Base-by-base conservation (phyloP, 2,888 invertebrate species). In the Xestia sexstrigata region DNA sequence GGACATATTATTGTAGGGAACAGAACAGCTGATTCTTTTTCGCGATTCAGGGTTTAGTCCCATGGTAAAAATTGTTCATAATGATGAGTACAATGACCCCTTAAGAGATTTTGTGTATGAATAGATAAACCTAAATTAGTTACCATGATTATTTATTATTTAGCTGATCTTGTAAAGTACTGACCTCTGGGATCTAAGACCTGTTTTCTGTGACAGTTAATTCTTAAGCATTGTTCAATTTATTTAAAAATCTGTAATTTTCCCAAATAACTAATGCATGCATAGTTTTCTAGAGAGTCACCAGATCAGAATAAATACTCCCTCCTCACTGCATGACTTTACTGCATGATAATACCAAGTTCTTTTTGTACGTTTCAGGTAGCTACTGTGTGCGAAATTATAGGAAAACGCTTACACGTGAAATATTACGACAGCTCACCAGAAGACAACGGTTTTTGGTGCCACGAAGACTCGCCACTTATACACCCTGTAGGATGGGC, bases 401-500 rank as follows among this genome's bases (percentile, higher is more conserved):
- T 99, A 52, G 99, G 99, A 0, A 99, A 99, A 93, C 97, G 99
- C 74, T 97, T 99, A 78, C 98, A 99, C 90, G 98, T 99, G 2
- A 98, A 98, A 89, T 99, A 99, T 95, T 99, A 98, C 88, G 98
- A 99, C 90, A 98, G 98, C 81, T 97, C 98, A 20, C 97, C 97
- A 0, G 98, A 98, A 84, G 98, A 98, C 81, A 98, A 98, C 87
- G 98, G 99, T 7, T 99, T 99, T 94, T 99, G 99, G 99, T 99
- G 99, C 92, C 99, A 99, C 88, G 99, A 99, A 94, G 98, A 99
- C 92, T 99, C 99, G 0, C 98, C 99, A 0, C 97, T 99, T 20
- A 98, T 99, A 84, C 99, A 99, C 94, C 99, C 99, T 0, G 98
- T 99, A 1, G 99, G 99, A n/a, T 99, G 99, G 99, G 99, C 99